Evolutionary conservation across 2,888 invertebrate species (phyloP).

Genomic region (Scaptomyza reducta): DNA sequence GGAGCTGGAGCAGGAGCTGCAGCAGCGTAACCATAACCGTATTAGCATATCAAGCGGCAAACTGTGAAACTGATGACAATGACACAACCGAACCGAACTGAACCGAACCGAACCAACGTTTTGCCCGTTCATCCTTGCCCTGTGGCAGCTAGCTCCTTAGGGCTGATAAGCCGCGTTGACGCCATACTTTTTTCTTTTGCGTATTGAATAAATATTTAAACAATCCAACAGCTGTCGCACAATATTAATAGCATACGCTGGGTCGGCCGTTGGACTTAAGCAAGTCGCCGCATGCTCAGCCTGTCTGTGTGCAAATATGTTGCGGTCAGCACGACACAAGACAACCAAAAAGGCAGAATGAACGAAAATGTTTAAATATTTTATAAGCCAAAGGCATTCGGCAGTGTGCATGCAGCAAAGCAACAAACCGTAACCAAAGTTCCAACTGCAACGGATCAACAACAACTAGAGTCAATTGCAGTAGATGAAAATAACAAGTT

Average conservation of each 20-base stretch:
- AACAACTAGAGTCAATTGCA: slow-evolving; percentile 11
- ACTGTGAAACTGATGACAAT: slow-evolving; percentile 50
- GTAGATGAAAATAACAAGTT: slow-evolving; percentile 25
- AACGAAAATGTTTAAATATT: slow-evolving; percentile 74
- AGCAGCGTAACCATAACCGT: slow-evolving; percentile 69
- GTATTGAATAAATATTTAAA: slow-evolving; percentile 78
- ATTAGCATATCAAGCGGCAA: slow-evolving; percentile 70
- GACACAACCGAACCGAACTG: slow-evolving; percentile 15
- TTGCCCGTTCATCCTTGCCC: slow-evolving; percentile 33
- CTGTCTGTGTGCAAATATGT: slow-evolving; percentile 66
- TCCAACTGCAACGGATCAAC: slow-evolving; percentile 42
- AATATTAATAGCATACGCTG: slow-evolving; percentile 74
- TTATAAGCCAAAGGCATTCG: slow-evolving; percentile 73
- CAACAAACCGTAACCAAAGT: slow-evolving; percentile 62
- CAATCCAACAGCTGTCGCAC: slow-evolving; percentile 75
- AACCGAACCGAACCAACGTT: slow-evolving; percentile 31
- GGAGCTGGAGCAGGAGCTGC: slow-evolving; percentile 29
- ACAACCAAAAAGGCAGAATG: not conserved
- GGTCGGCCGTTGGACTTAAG: slow-evolving; percentile 50
- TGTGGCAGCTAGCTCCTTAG: not conserved
- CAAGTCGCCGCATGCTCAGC: slow-evolving; percentile 14
- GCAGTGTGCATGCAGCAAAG: slow-evolving; percentile 52
- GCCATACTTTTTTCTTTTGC: slow-evolving; percentile 54
- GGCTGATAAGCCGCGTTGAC: slow-evolving; percentile 46
- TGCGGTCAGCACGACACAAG: slow-evolving; percentile 53